A percentile compares a stretch with the other conserved stretches of the same genome.
Conservation (phyloP, 1,140 invertebrate genomes). For the Calycopis cecrops region DNA sequence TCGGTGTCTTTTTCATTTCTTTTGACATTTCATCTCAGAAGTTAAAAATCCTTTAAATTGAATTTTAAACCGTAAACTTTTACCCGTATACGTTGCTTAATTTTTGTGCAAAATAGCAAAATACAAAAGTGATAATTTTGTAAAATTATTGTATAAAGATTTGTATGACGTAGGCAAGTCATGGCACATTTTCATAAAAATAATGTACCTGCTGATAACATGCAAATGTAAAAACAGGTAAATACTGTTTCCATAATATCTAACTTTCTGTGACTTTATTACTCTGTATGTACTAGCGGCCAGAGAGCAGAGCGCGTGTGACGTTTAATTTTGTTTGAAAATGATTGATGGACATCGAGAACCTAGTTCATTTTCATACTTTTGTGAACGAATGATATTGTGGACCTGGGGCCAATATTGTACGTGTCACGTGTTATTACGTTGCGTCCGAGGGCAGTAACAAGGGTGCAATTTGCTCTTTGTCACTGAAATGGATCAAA, state of each 20-base stretch:
- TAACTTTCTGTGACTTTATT: constrained; percentile 27
- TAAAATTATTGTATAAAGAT: too few relatives aligned
- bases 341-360: constrained; percentile 55
- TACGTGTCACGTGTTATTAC: constrained; percentile 5
- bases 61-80: too few relatives aligned
- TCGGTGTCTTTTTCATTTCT: too few relatives aligned
- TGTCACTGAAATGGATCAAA: not conserved
- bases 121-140: too few relatives aligned
- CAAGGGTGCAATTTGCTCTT: constrained; percentile 3
- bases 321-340: constrained; percentile 66
- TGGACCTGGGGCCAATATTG: constrained; percentile 9
- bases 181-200: too few relatives aligned
- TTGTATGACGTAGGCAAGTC: too few relatives aligned
- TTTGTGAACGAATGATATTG: constrained; percentile 26
- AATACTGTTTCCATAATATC: not conserved
- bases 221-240: too few relatives aligned
- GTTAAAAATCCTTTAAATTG: too few relatives aligned
- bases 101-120: too few relatives aligned
- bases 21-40: too few relatives aligned
- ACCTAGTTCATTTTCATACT: constrained; percentile 53
- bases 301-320: constrained; percentile 46
- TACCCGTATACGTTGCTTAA: too few relatives aligned
- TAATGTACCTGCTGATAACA: too few relatives aligned
- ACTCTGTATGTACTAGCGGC: constrained; percentile 35
- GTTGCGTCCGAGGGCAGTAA: not conserved